phyloP scores from a whole-genome alignment of 2,888 invertebrate species.

The Hololepta plana region DNA sequence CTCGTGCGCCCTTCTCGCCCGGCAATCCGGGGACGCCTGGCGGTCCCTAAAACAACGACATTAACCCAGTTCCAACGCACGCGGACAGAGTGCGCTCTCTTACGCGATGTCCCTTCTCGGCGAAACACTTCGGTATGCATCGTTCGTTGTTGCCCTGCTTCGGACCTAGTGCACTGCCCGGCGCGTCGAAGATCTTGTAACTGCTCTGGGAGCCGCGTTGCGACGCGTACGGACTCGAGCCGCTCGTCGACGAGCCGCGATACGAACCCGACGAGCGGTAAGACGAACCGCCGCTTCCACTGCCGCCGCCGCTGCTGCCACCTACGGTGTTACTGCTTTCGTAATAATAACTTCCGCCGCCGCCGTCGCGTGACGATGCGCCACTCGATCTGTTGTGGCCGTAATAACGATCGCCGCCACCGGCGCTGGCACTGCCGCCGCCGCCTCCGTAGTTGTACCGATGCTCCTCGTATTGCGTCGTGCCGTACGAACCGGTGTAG shows the following conservation, averaged over 20 bases:
- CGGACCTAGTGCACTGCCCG: conserved; percentile 26
- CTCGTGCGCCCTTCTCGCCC: conserved; percentile 58
- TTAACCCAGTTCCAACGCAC: conserved; percentile 7
- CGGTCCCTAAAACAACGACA: conserved; percentile 37
- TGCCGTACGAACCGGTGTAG: conserved; percentile 11
- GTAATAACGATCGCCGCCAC: too few relatives aligned
- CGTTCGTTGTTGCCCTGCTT: conserved; percentile 37
- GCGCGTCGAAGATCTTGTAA: conserved; percentile 30
- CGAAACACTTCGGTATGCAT: conserved; percentile 73
- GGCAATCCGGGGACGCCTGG: conserved; percentile 53
- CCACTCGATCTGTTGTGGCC: too few relatives aligned
- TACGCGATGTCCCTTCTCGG: conserved; percentile 71
- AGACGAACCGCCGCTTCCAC: conserved; percentile 20
- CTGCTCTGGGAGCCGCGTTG: conserved; percentile 26
- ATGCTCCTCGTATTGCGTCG: conserved; percentile 7
- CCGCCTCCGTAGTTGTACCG: conserved; percentile 1
- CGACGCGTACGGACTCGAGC: conserved; percentile 18
- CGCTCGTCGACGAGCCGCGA: conserved; percentile 16
- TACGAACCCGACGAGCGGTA: too few relatives aligned
- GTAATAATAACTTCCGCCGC: background rate
- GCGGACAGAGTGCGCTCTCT: conserved; percentile 15
- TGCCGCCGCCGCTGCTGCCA: conserved; percentile 13
- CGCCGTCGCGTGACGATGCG: too few relatives aligned
- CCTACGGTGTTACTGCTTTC: conserved; percentile 2
- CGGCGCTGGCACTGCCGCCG: conserved; percentile 2